Evolutionary conservation across 2,113 vertebrate genomes (phyloP), one percentile per base, ranked within the genome.

Genomic region (Urocolius indicus): DNA sequence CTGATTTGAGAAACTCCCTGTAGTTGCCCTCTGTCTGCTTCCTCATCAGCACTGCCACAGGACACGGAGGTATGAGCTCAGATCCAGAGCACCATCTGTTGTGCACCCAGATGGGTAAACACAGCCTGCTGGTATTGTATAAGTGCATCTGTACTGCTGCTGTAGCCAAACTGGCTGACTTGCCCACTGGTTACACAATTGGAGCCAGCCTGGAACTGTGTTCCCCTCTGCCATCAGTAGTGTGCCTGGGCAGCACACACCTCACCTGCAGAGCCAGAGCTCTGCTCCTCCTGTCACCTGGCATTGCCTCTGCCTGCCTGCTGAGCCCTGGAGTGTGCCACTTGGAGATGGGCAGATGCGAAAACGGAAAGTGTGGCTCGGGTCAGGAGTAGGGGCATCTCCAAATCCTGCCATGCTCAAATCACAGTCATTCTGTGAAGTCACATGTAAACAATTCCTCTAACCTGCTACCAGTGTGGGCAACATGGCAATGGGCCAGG

Each of bases 81-180:
- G 30, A 46, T 9, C 13, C 55, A 58, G 41, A 86, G 8, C 18
- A 57, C 12, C 12, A 8, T 0, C 0, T 30, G 19, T 73, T 21
- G 36, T 41, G n/a, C 20, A 26, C 34, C 43, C 34, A 63, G 74
- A 32, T 5, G 11, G 21, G 34, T 34, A 57, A 85, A 36, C 1
- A 1, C 0, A 0, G 38, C 21, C 27, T 18, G 10, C 13, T 67
- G 58, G 9, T 45, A 34, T 45, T 1, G 0, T 41, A 21, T 10
- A 20, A 68, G 24, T 6, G 11, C 1, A 1, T 34, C 62, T 19
- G 22, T 12, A 19, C 38, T 68, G 45, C 45, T 80, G 48, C 49
- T 51, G 9, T 16, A n/a, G 27, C 30, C 54, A 45, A 41, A 27
- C 2, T 1, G 34, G 16, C 34, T 0, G 0, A 48, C 58, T 46